phyloP scores from a whole-genome alignment of 2,888 invertebrate species.

The Loripinus fragilis region DNA sequence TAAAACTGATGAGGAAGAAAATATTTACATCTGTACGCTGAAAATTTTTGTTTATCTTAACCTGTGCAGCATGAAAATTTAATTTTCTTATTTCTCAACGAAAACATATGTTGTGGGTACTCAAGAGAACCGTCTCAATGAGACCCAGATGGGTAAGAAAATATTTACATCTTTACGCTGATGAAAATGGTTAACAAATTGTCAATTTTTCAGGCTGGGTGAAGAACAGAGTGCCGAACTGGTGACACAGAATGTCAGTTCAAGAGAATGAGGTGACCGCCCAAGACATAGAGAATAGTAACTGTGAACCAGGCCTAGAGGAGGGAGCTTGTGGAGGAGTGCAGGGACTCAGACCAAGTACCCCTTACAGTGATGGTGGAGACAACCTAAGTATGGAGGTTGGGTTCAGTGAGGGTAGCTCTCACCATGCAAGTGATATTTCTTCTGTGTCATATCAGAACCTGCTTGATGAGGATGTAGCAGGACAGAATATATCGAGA shows the following conservation, averaged over 20 bases:
- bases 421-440: conserved; percentile 81
- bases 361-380: conserved; percentile 66
- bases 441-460: conserved; percentile 81
- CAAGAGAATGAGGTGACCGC: conserved; percentile 50
- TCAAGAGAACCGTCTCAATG: too few species aligned
- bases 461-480: conserved; percentile 75
- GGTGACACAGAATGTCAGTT: conserved; percentile 57
- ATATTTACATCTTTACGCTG: too few species aligned
- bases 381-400: conserved; percentile 82
- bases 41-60: too few species aligned
- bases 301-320: conserved; percentile 52
- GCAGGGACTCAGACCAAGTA: conserved; percentile 53
- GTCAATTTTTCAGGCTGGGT: background rate
- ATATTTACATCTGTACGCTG: too few species aligned
- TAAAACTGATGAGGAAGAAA: too few species aligned
- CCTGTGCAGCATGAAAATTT: too few species aligned
- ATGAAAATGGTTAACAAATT: too few species aligned
- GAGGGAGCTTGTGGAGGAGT: conserved; percentile 68
- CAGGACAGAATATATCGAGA: conserved; percentile 66
- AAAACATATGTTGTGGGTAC: too few species aligned
- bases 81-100: too few species aligned
- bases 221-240: background rate
- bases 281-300: conserved; percentile 43
- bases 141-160: too few species aligned
- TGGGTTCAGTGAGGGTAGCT: conserved; percentile 81